Conservation (phyloP, 2,797 vertebrate genomes). For the Malurus leucopterus region DNA sequence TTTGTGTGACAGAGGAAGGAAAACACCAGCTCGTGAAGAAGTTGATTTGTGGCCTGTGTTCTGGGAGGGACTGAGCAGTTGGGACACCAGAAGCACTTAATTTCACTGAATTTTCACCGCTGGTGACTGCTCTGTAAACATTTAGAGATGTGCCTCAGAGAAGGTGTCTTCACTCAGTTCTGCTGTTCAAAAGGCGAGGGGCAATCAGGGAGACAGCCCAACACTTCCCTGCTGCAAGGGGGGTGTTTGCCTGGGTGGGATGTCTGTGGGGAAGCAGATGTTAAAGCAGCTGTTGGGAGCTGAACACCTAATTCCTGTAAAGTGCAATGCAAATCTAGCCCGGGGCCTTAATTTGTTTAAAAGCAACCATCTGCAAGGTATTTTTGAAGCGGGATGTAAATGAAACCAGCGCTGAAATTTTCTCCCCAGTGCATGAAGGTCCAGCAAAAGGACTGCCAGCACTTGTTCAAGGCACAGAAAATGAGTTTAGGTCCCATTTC, state of each 20-base stretch:
- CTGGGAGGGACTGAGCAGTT: background rate
- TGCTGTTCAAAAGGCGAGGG: background rate
- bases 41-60: background rate
- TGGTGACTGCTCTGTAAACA: background rate
- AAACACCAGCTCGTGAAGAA: background rate
- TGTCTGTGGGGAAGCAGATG: slow-evolving; percentile 5
- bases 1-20: background rate
- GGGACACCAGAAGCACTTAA: background rate
- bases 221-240: background rate
- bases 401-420: background rate
- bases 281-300: slow-evolving; percentile 5
- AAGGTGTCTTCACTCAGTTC: background rate
- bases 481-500: background rate
- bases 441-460: background rate
- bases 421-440: background rate
- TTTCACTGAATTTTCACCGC: background rate
- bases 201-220: background rate
- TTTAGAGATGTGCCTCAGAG: background rate
- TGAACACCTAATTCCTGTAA: background rate
- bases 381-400: background rate
- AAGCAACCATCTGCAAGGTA: slow-evolving; percentile 16
- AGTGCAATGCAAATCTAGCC: background rate
- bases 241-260: background rate
- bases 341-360: slow-evolving; percentile 18
- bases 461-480: background rate